Base-by-base conservation (phyloP, 2,888 invertebrate species). In the Cactoblastis cactorum region DNA sequence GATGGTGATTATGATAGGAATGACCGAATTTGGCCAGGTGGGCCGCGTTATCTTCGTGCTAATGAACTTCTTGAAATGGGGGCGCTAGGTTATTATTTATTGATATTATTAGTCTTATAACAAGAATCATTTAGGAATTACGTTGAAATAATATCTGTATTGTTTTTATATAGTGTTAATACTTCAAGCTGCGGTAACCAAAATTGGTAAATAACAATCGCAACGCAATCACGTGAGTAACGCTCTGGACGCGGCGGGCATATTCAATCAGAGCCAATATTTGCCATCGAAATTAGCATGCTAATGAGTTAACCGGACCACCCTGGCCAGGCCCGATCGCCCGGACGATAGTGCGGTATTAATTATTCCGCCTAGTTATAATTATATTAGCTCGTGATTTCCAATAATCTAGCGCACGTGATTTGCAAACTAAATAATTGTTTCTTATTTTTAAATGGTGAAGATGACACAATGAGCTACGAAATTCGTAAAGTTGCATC, bases 221-320 rank as follows among this genome's bases (percentile, higher is more conserved):
- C 28, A 17, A 41, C 39, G 39, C 39, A 41, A 41, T 22, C 22
- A 22, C 39, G 18, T 9, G 45, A 37, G 17, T 37, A 17, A 37
- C 17, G 18, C 33, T 4, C 32, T 12, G 17, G 33, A n/a, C 35
- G 46, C 35, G 22, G 34, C 19, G 35, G 12, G 46, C 46, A 46
- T 46, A 46, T 53, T 45, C 53, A 51, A 51, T 52, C 54, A 51
- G 45, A 18, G 53, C 52, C 50, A 55, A 57, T 57, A 55, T 57
- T 55, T 55, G 55, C 55, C 50, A 17, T 15, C 47, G 51, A 51
- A 48, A 57, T 57, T 57, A 57, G 57, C 57, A 57, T 55, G 45
- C 51, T 54, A 57, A 57, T 55, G 53, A 57, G 57, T 52, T 51
- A 50, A 50, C 54, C 54, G 41, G 39, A 19, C 39, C 22, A 3